phyloP scores from a whole-genome alignment of 1,140 invertebrate species.

The Episyrphus balteatus region DNA sequence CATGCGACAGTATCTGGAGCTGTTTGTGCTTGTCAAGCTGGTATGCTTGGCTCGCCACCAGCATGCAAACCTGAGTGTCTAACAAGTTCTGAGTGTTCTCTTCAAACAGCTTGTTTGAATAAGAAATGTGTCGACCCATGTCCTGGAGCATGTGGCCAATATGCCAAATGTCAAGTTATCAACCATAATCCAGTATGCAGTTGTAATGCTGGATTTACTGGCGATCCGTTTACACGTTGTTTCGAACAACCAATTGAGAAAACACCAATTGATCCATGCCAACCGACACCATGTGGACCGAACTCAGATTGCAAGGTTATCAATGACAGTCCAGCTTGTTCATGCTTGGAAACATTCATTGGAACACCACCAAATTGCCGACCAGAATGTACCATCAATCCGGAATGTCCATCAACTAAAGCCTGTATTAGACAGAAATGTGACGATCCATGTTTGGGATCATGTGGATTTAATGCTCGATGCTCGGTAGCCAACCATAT shows the following conservation, averaged over 20 bases:
- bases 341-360: conserved; percentile 51
- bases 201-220: conserved; percentile 40
- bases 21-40: conserved; percentile 59
- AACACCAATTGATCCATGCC: conserved; percentile 44
- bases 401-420: conserved; percentile 50
- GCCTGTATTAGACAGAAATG: conserved; percentile 56
- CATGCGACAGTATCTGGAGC: conserved; percentile 60
- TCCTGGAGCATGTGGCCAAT: conserved; percentile 53
- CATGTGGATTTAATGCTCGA: conserved; percentile 56
- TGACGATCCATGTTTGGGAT: conserved; percentile 55
- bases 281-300: conserved; percentile 57
- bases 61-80: conserved; percentile 57
- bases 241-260: conserved; percentile 39
- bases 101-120: conserved; percentile 53
- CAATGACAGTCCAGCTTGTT: conserved; percentile 53
- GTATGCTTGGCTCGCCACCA: conserved; percentile 62
- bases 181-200: conserved; percentile 51
- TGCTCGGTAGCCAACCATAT: conserved; percentile 59
- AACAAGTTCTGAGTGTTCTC: conserved; percentile 53
- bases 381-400: conserved; percentile 52
- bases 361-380: conserved; percentile 53
- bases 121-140: conserved; percentile 61
- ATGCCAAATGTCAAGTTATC: conserved; percentile 49
- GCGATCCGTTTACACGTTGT: conserved; percentile 46
- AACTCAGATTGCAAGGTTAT: conserved; percentile 56